Evolutionary conservation across 2,113 vertebrate genomes (phyloP), one percentile per base, ranked within the genome.

Genomic region (Gymnarchus niloticus): DNA sequence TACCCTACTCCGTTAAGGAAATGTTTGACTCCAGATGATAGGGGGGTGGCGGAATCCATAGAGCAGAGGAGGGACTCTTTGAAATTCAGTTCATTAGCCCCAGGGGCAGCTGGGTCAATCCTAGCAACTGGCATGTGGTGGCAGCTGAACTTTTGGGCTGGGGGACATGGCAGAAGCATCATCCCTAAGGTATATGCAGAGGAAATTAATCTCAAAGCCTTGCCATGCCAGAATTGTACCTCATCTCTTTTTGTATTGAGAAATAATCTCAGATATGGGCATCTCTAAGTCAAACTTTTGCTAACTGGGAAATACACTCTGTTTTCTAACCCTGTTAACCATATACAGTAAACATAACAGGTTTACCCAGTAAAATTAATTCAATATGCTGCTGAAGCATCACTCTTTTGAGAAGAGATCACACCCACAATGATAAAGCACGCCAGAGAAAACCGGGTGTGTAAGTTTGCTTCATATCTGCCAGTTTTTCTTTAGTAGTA

Each of bases 111-210:
- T 37, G 8, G 23, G 76, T 73, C 65, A 28, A 73, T 73, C 23
- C 3, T 23, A 3, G 76, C 56, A 85, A 23, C 21, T 48, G 82
- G 51, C 12, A 14, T 51, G 17, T n/a, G 77, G 59, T 73, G 87
- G 61, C 78, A 85, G 3, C 73, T 57, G 52, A 84, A 49, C 56
- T 41, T 84, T 44, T 83, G 87, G 0, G 23, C 76, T 48, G 0
- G 85, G 86, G 37, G 88, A 54, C 51, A 87, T 23, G 69, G 23
- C 0, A 25, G 57, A 3, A 25, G 6, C 23, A 85, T 69, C 81
- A 88, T 57, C 6, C 87, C 91, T 91, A 76, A 9, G n/a, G 83
- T 5, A 48, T 37, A 85, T 10, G 86, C 19, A 4, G 44, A 85
- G 4, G 59, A n/a, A 56, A 37, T 85, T 48, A 85, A 46, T 21